Base-by-base conservation (phyloP, 1,140 invertebrate genomes). In the Theocolax elegans region DNA sequence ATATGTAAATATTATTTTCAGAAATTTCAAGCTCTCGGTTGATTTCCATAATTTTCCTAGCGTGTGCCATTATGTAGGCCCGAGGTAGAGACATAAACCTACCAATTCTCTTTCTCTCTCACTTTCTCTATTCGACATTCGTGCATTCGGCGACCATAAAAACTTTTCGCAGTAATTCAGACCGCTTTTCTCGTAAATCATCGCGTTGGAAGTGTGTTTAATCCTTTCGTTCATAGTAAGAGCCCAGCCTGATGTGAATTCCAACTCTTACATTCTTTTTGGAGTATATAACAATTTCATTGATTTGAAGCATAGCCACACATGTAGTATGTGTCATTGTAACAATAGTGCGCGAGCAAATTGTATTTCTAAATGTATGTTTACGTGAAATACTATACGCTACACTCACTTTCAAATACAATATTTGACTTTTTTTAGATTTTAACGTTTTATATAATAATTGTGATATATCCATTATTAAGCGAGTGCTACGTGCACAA, bases 41-140 rank as follows among this genome's bases (percentile, higher is more conserved):
- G 71, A 79, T 80, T 77, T 76, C 73, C 77, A 80, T 79, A 77
- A 79, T 80, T 79, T 76, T 69, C 72, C 75, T 72, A 56, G 72
- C 60, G 31, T 64, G 64, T 56, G 72, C 63, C 66, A 71, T 75
- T 74, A 76, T 27, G 29, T 75, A 77, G 75, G 76, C 68, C 58
- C 53, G 49, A 21, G 31, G 72, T 49, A 51, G 66, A 15, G 72
- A 73, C 62, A 76, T 77, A 79, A 78, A 77, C 71, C 70, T 63
- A 71, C 29, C 27, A 15, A 25, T 15, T 25, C 4, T 35, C 27
- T 35, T 29, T 64, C 46, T 62, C n/a, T 62, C 27, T 62, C 59
- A 48, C 69, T 71, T 73, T 76, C 71, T 75, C 72, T 74, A 72
- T 75, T 76, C 71, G 72, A 71, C 74, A 73, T 75, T 67, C 72